Evolutionary conservation across 2,113 vertebrate genomes (phyloP), one percentile per base, ranked within the genome.

Genomic region (Scalopus aquaticus): DNA sequence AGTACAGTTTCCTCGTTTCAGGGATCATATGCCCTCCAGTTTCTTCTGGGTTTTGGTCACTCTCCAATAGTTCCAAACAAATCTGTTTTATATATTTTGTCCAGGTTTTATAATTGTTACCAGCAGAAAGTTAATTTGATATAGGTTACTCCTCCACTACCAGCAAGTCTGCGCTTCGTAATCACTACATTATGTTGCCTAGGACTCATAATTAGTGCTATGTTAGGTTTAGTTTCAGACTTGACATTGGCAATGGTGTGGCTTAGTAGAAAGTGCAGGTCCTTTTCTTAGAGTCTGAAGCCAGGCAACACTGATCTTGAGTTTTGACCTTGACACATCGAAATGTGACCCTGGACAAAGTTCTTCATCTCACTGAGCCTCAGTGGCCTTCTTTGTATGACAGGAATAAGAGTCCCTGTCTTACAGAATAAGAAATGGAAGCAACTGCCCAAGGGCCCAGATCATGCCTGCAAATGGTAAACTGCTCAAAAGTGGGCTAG

Each of bases 71-170:
- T 96, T 87, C 46, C 54, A 64, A 78, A 76, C 39, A 87, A 56
- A 83, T 73, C n/a, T 76, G 65, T 20, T 74, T 90, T 79, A 62
- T 58, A 13, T 69, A 44, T 35, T 73, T 79, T 81, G 28, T 77
- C 20, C 91, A 89, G 69, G 80, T 85, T 88, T 78, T 90, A 51
- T 82, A 1, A 86, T 69, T 42, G 49, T 69, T 56, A 73, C 56
- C 54, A 73, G 83, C 65, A 90, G 64, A 83, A 74, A 82, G 70
- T 74, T 82, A 64, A 76, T 51, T n/a, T 42, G 65, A 39, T 69
- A n/a, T 56, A 81, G 88, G 1, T 10, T 6, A 28, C 9, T 6
- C 44, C n/a, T 26, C 54, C 24, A 39, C 35, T n/a, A 9, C 32
- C 26, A 87, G 46, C 44, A 65, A 65, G 35, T 30, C 81, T 84